These are phyloP conservation scores for Iphiclides podalirius DNA, from an alignment of 2,888 invertebrate species.

Conservation along the genomic window DNA sequence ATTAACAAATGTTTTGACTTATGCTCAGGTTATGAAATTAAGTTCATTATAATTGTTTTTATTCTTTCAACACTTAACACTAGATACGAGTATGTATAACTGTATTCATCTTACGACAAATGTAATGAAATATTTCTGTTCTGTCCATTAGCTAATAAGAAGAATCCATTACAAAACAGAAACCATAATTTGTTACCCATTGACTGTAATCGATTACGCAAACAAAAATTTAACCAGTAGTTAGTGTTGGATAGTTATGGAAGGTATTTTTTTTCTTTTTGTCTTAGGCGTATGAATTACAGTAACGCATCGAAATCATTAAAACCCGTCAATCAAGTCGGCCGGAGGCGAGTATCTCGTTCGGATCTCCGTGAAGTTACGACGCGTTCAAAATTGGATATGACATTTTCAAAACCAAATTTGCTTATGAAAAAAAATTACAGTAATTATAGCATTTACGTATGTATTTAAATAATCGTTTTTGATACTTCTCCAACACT, in stretches of 20 bases:
- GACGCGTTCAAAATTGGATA: conserved; percentile 18
- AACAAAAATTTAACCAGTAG: conserved; percentile 58
- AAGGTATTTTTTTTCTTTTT: conserved; percentile 41
- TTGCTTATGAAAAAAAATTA: neutral
- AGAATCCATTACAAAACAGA: conserved; percentile 41
- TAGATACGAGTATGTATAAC: too few species aligned
- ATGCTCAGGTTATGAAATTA: neutral
- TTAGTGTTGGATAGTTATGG: conserved; percentile 33
- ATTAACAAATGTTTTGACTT: conserved; percentile 6
- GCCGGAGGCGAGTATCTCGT: conserved; percentile 36
- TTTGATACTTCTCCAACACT: too few species aligned
- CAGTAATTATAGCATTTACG: too few species aligned
- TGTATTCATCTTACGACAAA: too few species aligned
- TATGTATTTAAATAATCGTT: too few species aligned
- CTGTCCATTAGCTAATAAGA: too few species aligned
- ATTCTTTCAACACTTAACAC: too few species aligned
- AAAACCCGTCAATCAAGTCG: conserved; percentile 51
- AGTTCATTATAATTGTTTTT: too few species aligned
- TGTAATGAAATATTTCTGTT: too few species aligned
- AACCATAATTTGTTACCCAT: conserved; percentile 41
- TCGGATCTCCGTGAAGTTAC: conserved; percentile 17
- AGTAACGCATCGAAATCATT: conserved; percentile 55
- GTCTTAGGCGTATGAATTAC: conserved; percentile 44
- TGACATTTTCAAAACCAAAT: conserved; percentile 13
- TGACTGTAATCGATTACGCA: conserved; percentile 50